Conservation (phyloP, 2,888 invertebrate genomes). For the Calliopum simillimum region DNA sequence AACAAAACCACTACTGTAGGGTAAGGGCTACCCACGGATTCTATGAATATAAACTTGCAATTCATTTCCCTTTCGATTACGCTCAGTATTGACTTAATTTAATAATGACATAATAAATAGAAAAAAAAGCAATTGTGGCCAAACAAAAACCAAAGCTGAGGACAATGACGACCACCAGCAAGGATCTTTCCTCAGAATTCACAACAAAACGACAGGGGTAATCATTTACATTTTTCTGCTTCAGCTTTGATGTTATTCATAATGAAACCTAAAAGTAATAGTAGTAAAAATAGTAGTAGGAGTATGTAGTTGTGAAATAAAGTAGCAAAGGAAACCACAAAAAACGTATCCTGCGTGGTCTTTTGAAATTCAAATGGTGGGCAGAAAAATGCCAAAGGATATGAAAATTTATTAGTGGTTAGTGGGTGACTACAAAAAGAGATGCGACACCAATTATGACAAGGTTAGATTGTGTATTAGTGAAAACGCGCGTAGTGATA, state of each 20-base stretch:
- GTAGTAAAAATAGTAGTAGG: not conserved
- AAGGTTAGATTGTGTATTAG: too few relatives aligned
- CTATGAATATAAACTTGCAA: too few relatives aligned
- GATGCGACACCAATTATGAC: too few relatives aligned
- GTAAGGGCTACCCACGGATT: not conserved
- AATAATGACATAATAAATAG: too few relatives aligned
- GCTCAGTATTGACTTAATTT: not conserved
- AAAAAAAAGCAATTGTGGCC: not conserved
- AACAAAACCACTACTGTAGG: too few relatives aligned
- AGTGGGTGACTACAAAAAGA: too few relatives aligned
- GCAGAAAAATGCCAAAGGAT: too few relatives aligned
- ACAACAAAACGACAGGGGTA: not conserved
- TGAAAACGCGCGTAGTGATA: too few relatives aligned
- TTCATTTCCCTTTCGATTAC: not conserved
- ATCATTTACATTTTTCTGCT: not conserved
- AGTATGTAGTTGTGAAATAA: not conserved
- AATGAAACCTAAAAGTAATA: not conserved
- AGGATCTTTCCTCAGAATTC: not conserved
- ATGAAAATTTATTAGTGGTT: too few relatives aligned
- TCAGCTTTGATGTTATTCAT: conserved; percentile 5
- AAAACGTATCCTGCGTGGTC: too few relatives aligned
- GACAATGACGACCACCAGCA: not conserved
- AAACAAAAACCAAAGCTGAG: not conserved
- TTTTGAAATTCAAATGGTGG: too few relatives aligned
- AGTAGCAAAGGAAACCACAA: not conserved